Conservation (phyloP, 2,113 vertebrate species). For the Hydrolagus affinis region DNA sequence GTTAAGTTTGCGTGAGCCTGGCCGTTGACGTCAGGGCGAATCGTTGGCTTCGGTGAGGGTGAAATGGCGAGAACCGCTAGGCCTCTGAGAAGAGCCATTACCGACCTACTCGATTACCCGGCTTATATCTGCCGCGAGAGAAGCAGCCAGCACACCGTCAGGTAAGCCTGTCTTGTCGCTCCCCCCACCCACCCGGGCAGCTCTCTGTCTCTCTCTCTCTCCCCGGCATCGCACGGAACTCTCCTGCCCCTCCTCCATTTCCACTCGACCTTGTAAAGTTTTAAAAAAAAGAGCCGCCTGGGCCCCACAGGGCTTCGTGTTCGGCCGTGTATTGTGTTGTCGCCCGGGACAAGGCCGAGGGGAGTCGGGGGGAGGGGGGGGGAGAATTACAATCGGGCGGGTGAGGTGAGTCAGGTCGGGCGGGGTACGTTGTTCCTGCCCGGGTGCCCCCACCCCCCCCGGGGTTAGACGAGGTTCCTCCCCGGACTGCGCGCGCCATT, state of each 20-base stretch:
- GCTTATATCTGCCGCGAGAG: constrained; percentile 43
- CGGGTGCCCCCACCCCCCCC: no score
- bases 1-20: neutral
- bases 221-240: neutral
- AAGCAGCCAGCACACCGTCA: constrained; percentile 44
- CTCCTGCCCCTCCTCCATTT: neutral
- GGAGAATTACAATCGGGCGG: neutral
- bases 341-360: no score
- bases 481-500: no score
- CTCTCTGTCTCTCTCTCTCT: neutral
- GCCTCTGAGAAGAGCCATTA: constrained; percentile 47
- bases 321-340: no score
- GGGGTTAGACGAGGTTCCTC: no score
- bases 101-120: constrained; percentile 48
- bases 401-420: no score
- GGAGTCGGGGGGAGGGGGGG: neutral
- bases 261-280: constrained; percentile 28
- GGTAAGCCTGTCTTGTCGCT: constrained; percentile 41
- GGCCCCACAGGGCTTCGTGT: no score
- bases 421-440: no score
- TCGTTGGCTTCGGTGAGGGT: constrained; percentile 14
- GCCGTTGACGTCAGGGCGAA: neutral
- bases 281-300: no score
- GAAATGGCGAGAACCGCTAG: constrained; percentile 62
- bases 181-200: constrained; percentile 32